These are phyloP conservation scores for Petroica traversi DNA, from an alignment of 2,113 vertebrate species.

Conservation along the genomic window DNA sequence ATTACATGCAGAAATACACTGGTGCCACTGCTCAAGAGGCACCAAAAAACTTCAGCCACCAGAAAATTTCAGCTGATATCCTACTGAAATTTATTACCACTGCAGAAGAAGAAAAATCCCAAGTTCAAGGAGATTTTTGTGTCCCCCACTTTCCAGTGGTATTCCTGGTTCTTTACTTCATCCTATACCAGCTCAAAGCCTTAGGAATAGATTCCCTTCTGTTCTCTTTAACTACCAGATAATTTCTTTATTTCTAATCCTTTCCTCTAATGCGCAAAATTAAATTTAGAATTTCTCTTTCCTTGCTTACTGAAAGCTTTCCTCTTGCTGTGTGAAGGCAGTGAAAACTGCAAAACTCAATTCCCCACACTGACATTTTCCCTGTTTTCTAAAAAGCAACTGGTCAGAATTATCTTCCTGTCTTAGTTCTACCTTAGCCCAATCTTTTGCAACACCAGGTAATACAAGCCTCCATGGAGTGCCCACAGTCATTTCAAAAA, in stretches of 20 bases:
- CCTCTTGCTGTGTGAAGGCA: neutral
- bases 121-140: neutral
- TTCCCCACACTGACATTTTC: rapidly evolving
- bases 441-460: neutral
- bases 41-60: neutral
- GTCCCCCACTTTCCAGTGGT: neutral
- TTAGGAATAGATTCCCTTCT: neutral
- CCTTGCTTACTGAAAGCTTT: neutral
- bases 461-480: neutral
- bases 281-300: neutral
- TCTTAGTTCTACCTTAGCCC: neutral
- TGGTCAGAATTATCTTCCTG: neutral
- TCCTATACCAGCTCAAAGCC: neutral
- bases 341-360: neutral
- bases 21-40: neutral
- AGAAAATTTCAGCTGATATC: neutral
- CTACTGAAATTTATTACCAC: neutral
- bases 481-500: neutral
- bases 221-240: neutral
- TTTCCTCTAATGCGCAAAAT: neutral
- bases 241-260: neutral
- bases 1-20: neutral
- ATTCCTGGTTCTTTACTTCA: neutral
- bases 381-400: neutral
- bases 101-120: neutral